Evolutionary conservation across 2,113 vertebrate genomes (phyloP).

Genomic region (Hystrix cristata): DNA sequence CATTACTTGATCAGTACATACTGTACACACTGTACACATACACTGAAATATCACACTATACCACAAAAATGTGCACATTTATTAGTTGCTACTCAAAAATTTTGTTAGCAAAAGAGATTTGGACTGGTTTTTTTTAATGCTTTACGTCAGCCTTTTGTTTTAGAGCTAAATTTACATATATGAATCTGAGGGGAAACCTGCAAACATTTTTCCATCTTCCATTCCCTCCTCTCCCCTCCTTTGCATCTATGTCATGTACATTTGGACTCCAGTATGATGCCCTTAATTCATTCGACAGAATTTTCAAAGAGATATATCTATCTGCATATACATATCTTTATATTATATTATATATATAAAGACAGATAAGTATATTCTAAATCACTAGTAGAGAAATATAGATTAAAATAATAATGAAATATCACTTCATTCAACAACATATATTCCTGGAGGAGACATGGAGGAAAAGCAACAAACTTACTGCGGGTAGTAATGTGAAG

Average conservation of each 20-base stretch:
- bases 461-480: conserved; percentile 12
- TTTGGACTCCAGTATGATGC: neutral
- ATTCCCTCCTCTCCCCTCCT: neutral
- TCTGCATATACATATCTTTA: neutral
- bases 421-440: neutral
- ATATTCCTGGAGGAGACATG: neutral
- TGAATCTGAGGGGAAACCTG: neutral
- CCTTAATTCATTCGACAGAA: neutral
- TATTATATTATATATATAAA: neutral
- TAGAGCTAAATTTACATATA: neutral
- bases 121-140: neutral
- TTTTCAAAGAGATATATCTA: neutral
- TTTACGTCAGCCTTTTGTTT: neutral
- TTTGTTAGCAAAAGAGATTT: conserved; percentile 3
- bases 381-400: conserved; percentile 35
- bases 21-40: neutral
- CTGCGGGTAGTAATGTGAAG: conserved; percentile 1
- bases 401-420: conserved; percentile 54
- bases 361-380: neutral
- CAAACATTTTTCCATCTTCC: neutral
- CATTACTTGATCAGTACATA: neutral
- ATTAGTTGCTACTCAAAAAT: neutral
- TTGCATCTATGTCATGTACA: neutral
- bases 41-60: neutral
- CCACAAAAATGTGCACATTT: neutral